Percentiles rank a stretch among this genome's conserved stretches.
Evolutionary conservation across 2,888 invertebrate species (phyloP).

Genomic region (Stictocephala bisonia): DNA sequence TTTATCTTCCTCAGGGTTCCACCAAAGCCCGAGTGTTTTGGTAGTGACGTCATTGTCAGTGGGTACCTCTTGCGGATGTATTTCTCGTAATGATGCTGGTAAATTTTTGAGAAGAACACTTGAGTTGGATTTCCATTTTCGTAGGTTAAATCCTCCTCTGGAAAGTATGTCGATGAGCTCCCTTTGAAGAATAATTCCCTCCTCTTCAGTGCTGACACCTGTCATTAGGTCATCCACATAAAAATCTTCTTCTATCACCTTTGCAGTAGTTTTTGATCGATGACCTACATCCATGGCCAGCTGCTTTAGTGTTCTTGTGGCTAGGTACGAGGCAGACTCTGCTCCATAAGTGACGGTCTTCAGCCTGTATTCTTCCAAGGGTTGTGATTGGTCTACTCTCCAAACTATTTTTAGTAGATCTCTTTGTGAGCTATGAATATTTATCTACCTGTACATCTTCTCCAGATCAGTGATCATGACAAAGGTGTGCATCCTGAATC

Average conservation of each 20-base stretch:
- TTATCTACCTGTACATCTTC: too few species aligned
- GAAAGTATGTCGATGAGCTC: neutral
- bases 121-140: slow-evolving; percentile 27
- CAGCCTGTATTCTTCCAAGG: slow-evolving; percentile 50
- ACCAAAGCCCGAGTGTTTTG: slow-evolving; percentile 16
- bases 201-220: neutral
- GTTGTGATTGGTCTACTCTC: slow-evolving; percentile 51
- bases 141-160: slow-evolving; percentile 6
- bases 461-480: too few species aligned
- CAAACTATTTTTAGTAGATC: slow-evolving; percentile 58
- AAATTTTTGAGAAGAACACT: neutral
- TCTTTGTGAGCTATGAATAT: too few species aligned
- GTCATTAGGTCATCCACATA: slow-evolving; percentile 31
- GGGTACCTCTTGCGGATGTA: neutral
- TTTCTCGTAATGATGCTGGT: neutral
- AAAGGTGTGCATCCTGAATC: too few species aligned
- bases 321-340: slow-evolving; percentile 46
- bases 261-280: too few species aligned
- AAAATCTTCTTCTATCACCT: neutral
- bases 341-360: too few species aligned
- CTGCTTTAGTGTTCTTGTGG: slow-evolving; percentile 39
- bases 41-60: neutral
- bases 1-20: neutral
- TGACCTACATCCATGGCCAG: neutral
- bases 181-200: neutral